These are phyloP conservation scores for Oncorhynchus gorbuscha DNA, from an alignment of 2,113 vertebrate species.

Conservation along the genomic window DNA sequence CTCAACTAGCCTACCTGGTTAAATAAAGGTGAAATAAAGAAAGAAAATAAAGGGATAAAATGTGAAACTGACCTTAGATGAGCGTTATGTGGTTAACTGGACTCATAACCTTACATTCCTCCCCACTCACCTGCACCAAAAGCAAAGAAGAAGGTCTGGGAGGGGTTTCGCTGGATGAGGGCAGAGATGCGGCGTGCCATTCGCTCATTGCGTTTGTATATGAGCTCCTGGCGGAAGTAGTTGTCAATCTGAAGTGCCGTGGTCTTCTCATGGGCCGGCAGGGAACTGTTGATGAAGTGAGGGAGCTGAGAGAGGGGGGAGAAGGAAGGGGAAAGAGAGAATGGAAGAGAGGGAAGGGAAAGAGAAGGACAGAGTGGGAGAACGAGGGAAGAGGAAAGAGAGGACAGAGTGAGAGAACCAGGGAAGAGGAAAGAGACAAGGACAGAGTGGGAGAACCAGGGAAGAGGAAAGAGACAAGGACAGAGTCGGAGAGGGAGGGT, in stretches of 20 bases:
- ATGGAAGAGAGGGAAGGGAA: too few relatives aligned
- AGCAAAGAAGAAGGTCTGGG: constrained; percentile 95
- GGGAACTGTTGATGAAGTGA: constrained; percentile 95
- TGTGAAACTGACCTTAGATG: too few relatives aligned
- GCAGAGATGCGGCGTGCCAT: constrained; percentile 92
- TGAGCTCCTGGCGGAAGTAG: constrained; percentile 97
- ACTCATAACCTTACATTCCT: too few relatives aligned
- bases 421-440: too few relatives aligned
- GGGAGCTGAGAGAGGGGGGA: constrained; percentile 76
- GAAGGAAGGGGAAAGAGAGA: too few relatives aligned
- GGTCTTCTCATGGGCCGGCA: constrained; percentile 87
- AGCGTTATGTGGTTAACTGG: not conserved
- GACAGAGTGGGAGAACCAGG: too few relatives aligned
- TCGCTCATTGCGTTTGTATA: constrained; percentile 97
- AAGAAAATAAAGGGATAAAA: not conserved
- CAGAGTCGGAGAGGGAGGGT: not conserved
- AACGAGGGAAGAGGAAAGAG: not conserved
- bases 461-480: not conserved
- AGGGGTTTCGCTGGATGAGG: constrained; percentile 83
- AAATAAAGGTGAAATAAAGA: too few relatives aligned
- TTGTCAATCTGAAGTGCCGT: constrained; percentile 95
- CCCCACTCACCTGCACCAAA: constrained; percentile 89
- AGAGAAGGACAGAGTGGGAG: too few relatives aligned
- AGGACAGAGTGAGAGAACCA: too few relatives aligned
- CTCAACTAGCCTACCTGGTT: too few relatives aligned